Conservation (phyloP, 2,113 vertebrate genomes). For the Sigmodon hispidus region DNA sequence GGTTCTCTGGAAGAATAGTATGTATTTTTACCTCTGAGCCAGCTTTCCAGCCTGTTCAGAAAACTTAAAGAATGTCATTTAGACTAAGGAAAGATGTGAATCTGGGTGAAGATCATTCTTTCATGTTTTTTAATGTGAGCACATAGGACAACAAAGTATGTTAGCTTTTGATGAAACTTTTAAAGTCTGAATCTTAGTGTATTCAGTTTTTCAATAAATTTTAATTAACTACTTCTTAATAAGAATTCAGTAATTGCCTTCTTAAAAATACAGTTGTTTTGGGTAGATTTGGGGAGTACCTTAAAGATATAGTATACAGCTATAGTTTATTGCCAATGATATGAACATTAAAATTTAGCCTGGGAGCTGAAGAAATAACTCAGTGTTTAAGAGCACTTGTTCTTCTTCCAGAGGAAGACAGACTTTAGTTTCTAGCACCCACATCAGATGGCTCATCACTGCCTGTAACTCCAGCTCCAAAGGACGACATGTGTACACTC, state of each 20-base stretch:
- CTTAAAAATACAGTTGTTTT: conserved; percentile 31
- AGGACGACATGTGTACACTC: background rate
- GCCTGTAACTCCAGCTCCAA: background rate
- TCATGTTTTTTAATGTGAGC: background rate
- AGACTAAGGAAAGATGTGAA: background rate
- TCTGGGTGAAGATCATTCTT: background rate
- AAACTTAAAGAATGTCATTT: conserved; percentile 36
- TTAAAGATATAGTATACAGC: conserved; percentile 58
- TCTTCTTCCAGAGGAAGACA: background rate
- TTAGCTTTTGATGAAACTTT: conserved; percentile 15
- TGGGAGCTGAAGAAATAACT: background rate
- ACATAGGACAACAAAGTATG: background rate
- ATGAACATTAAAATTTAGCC: conserved; percentile 55
- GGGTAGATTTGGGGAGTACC: conserved; percentile 29
- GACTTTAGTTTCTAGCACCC: background rate
- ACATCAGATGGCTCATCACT: background rate
- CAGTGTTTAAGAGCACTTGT: background rate
- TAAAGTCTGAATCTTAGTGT: conserved; percentile 19
- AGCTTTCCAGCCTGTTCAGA: background rate
- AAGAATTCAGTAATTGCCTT: conserved; percentile 15
- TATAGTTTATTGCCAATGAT: conserved; percentile 34
- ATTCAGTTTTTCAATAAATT: conserved; percentile 47
- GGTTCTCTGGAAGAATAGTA: background rate
- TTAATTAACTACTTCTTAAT: conserved; percentile 58
- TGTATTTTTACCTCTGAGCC: background rate